Evolutionary conservation across 2,888 invertebrate species (phyloP).

Genomic region (Tenthredo amoena): DNA sequence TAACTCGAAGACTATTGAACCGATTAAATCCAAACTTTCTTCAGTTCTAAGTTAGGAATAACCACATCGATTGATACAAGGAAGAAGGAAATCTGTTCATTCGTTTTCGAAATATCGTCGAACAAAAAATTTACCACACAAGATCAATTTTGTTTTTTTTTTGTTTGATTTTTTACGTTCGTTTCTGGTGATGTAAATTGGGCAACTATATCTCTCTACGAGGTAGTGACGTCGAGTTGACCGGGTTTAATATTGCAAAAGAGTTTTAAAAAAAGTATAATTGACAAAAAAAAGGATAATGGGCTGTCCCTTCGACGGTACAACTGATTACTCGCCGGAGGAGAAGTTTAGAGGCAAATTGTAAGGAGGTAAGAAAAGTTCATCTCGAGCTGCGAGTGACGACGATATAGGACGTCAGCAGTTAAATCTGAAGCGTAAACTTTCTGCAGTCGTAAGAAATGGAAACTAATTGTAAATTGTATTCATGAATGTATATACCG

Average conservation of each 20-base stretch:
- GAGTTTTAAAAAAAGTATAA: slow-evolving; percentile 3
- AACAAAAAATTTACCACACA: too few relatives aligned
- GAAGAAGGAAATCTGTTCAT: too few relatives aligned
- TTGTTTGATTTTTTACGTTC: too few relatives aligned
- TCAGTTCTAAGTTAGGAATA: background rate
- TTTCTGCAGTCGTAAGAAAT: slow-evolving; percentile 29
- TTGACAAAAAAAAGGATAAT: slow-evolving; percentile 35
- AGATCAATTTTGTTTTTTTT: background rate
- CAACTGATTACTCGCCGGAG: background rate
- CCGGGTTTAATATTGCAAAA: background rate
- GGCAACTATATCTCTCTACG: background rate
- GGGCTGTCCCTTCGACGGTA: slow-evolving; percentile 13
- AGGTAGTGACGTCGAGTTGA: slow-evolving; percentile 5
- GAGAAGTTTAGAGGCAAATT: slow-evolving; percentile 15
- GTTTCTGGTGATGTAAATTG: background rate
- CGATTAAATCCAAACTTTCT: background rate
- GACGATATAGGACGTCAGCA: background rate
- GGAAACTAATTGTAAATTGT: slow-evolving; percentile 17
- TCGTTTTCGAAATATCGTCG: too few relatives aligned
- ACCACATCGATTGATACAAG: too few relatives aligned
- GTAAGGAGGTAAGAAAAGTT: slow-evolving; percentile 20
- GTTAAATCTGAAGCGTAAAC: slow-evolving; percentile 15
- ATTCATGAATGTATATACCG: background rate
- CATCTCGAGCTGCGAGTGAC: background rate
- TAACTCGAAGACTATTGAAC: background rate